Evolutionary conservation across 1,140 invertebrate genomes (phyloP).

Genomic region (Drosophila littoralis): DNA sequence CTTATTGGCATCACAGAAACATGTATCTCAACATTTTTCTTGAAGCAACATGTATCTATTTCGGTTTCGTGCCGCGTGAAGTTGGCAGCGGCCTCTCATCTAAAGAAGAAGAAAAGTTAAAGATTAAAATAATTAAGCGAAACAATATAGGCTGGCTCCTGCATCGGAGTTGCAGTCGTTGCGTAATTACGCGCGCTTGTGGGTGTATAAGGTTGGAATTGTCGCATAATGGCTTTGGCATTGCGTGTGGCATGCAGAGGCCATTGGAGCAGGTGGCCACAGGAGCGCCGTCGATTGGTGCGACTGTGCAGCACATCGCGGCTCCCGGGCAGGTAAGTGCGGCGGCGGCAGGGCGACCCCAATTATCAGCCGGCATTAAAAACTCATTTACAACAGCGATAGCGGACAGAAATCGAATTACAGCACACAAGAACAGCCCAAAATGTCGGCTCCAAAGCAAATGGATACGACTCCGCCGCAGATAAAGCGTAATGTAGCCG

Average conservation of each 20-base stretch:
- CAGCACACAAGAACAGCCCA: conserved; percentile 25
- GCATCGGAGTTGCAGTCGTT: conserved; percentile 66
- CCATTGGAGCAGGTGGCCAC: conserved; percentile 45
- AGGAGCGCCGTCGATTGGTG: conserved; percentile 46
- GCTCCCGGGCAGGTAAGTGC: conserved; percentile 37
- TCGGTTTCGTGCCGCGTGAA: conserved; percentile 12
- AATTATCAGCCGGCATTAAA: conserved; percentile 55
- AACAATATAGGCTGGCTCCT: conserved; percentile 57
- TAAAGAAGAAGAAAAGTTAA: conserved; percentile 31
- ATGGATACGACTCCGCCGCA: conserved; percentile 28
- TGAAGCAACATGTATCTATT: conserved; percentile 2
- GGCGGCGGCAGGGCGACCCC: neutral
- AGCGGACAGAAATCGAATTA: conserved; percentile 22
- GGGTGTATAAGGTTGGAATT: conserved; percentile 6
- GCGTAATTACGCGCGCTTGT: conserved; percentile 56
- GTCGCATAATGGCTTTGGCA: conserved; percentile 52
- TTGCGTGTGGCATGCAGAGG: conserved; percentile 44
- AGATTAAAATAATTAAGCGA: conserved; percentile 41
- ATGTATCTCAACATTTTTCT: conserved; percentile 3
- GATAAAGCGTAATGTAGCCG: conserved; percentile 70
- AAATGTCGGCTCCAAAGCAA: conserved; percentile 3
- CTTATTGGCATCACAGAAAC: neutral
- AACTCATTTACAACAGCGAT: conserved; percentile 46
- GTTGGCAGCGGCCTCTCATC: conserved; percentile 36
- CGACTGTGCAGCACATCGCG: conserved; percentile 28